phyloP scores from a whole-genome alignment of 2,888 invertebrate genomes.

The Sarcophaga rosellei region DNA sequence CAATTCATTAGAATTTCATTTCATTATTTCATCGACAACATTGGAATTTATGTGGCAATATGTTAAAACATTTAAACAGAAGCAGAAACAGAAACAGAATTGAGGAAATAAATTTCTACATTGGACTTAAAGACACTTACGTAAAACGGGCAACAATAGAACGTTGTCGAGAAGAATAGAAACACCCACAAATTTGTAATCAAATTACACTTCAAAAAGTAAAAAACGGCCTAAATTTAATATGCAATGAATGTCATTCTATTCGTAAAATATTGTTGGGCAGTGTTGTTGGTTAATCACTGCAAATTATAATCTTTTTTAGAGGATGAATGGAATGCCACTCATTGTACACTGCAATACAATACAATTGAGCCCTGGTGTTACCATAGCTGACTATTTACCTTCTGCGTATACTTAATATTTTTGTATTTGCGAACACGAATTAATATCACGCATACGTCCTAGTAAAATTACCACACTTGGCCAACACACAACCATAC shows the following conservation, averaged over 20 bases:
- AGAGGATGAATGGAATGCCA: no score
- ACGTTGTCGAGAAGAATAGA: not conserved
- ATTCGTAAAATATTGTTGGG: no score
- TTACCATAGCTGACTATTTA: no score
- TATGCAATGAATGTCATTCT: not conserved
- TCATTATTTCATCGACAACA: slow-evolving; percentile 21
- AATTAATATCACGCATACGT: no score
- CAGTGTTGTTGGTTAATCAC: no score
- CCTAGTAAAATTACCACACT: no score
- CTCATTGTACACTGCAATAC: no score
- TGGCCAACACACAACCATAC: no score
- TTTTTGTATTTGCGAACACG: no score
- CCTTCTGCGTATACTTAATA: no score
- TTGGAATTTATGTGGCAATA: slow-evolving; percentile 40
- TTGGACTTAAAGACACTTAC: slow-evolving; percentile 38
- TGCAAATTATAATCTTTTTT: no score
- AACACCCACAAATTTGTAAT: slow-evolving; percentile 19
- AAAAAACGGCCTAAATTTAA: not conserved
- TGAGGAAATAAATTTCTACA: slow-evolving; percentile 39
- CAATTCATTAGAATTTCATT: not conserved
- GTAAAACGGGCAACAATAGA: slow-evolving; percentile 42
- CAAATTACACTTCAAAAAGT: slow-evolving; percentile 34
- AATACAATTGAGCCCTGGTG: no score
- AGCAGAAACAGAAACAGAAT: not conserved
- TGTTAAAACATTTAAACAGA: not conserved